These are phyloP conservation scores for Ichneumoninae sp. DNA, from an alignment of 2,888 invertebrate species.

Conservation along the genomic window DNA sequence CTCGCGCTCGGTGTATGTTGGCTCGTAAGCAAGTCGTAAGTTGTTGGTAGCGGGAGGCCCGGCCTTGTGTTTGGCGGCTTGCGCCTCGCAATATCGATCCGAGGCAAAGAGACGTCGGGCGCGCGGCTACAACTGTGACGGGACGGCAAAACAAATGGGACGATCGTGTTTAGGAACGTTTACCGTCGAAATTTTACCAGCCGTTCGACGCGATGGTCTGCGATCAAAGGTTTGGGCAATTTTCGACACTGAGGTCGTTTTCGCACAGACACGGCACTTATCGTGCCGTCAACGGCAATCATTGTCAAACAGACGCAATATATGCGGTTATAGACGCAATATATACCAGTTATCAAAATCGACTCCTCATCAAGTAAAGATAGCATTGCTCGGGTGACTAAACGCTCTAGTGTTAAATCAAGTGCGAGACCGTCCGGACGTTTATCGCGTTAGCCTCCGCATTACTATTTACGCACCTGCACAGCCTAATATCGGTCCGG, in stretches of 20 bases:
- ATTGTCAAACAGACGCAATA: too few species aligned
- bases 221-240: not conserved
- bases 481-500: too few species aligned
- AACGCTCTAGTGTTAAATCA: too few species aligned
- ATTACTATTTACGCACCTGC: not conserved
- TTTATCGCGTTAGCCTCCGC: too few species aligned
- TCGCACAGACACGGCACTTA: not conserved
- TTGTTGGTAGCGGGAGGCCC: slow-evolving; percentile 48
- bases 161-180: not conserved
- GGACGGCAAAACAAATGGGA: slow-evolving; percentile 8
- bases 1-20: not conserved
- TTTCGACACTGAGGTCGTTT: not conserved
- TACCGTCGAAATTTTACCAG: not conserved
- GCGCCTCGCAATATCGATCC: slow-evolving; percentile 65
- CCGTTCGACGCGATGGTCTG: not conserved
- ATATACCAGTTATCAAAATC: too few species aligned
- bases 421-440: too few species aligned
- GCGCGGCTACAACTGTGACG: slow-evolving; percentile 40
- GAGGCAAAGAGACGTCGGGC: slow-evolving; percentile 42
- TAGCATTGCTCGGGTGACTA: too few species aligned
- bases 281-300: not conserved
- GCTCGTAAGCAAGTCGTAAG: slow-evolving; percentile 45
- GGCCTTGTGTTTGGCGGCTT: slow-evolving; percentile 55
- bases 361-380: too few species aligned
- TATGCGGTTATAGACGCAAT: too few species aligned